Evolutionary conservation across 2,113 vertebrate species (phyloP), one percentile per base, ranked within the genome.

Genomic region (Nycticebus coucang): DNA sequence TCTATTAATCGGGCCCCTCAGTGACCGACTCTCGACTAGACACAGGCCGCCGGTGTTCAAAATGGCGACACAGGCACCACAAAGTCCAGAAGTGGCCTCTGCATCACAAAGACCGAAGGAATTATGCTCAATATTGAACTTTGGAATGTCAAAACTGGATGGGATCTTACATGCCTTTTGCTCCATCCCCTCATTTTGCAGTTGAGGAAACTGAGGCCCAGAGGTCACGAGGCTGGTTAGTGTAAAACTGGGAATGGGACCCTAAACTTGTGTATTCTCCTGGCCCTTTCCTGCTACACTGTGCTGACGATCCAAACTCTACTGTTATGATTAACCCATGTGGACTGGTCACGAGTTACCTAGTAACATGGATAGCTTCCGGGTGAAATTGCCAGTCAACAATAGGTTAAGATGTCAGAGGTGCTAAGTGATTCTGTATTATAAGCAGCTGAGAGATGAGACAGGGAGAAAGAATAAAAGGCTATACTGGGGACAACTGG

Each of bases 191-290:
- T 95, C 79, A 55, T 89, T 97, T 96, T 95, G 80, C 30, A 69
- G 1, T 26, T 57, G 37, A 91, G 85, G 85, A 96, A 93, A 97
- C 91, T 53, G 79, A 97, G 94, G 69, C 78, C 59, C 94, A 60
- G 68, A 60, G 41, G 13, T 94, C 69, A 60, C 0, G 11, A 91
- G n/a, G 50, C 19, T 60, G 50, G 33, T 37, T 28, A 71, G 15
- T 37, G 5, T 17, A 11, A 53, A 93, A 66, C 12, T 24, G 30
- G 64, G 53, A 75, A 35, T 50, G 41, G 26, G 24, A 37, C 7
- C 22, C 33, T 4, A 2, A 37, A 0, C n/a, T 30, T 87, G 53
- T 50, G 24, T 74, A 14, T 80, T 59, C 37, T 4, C 10, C 0
- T 6, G 0, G 15, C 30, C 84, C 1, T 81, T 88, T 79, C 33